Base-by-base conservation (phyloP, 1,140 invertebrate species). In the Nylanderia fulva region DNA sequence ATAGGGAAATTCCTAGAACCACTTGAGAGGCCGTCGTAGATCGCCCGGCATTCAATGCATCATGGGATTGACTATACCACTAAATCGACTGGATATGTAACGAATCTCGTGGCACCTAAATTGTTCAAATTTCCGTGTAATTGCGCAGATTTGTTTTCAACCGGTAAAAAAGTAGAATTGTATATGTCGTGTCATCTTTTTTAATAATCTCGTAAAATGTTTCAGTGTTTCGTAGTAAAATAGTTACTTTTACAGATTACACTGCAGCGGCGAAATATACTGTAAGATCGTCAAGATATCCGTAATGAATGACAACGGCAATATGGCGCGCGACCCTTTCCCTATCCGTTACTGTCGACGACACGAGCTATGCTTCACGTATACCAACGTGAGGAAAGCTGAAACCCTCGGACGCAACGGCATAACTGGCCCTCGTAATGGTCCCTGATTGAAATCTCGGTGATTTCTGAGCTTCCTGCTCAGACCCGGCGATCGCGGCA, bases 401-500 rank as follows among this genome's bases (percentile, higher is more conserved):
- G 79, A 86, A 75, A 80, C 85, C 75, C 71, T 86, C 71, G 60
- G 27, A 54, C 56, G n/a, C 42, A 54, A 52, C 54, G 66, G 75
- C 77, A 72, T 91, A 91, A 92, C 84, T 45, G 88, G 36, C 72
- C 39, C 9, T 45, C 84, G 61, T 91, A 92, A 92, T 92, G 76
- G 89, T 42, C 84, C 74, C 88, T 93, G 91, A 93, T 92, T 91
- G 90, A 93, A 93, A 93, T 92, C 88, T 92, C 68, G 71, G 86
- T 90, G 86, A 91, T 92, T 93, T 89, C 91, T 92, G 85, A 80
- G 85, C 82, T 82, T 79, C 69, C 71, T 76, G 63, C 68, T 54
- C 54, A n/a, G 68, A 8, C 24, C 15, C 33, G 15, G 6, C 18
- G 4, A 42, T 39, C 33, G 33, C 54, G 9, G n/a, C n/a, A 61